Evolutionary conservation across 2,888 invertebrate species (phyloP), one percentile per base, ranked within the genome.

Genomic region (Pseudococcus longispinus): DNA sequence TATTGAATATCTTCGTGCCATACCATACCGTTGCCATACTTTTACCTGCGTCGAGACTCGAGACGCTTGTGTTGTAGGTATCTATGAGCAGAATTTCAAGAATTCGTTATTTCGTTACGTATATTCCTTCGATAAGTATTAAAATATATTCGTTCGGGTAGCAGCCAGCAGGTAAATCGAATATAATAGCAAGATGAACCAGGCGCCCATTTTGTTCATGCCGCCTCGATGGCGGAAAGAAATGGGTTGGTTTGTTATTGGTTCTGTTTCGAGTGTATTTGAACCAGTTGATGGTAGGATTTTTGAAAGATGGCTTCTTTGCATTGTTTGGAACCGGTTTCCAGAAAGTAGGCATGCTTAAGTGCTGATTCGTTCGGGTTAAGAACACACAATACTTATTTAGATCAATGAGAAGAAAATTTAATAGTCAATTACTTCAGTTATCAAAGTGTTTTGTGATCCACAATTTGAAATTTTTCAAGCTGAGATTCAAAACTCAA

Each of bases 91-190:
- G 70, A 70, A 70, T 70, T 70, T 70, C 29, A 29, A 29, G 70
- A 70, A 70, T 70, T 70, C 18, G 29, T 13, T 70, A 70, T 70
- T 70, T 70, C 70, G 29, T 60, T 60, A 15, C 29, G 65, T 23
- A n/a, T 65, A 11, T n/a, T n/a, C 23, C 9, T 65, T 65, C 65
- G 70, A 70, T 70, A 32, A 70, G 70, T 70, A 70, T 70, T 70
- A 70, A 70, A 70, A 29, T 70, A 60, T 23, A 60, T 20, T 55
- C 55, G 55, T 60, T 37, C 37, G 37, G 2, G 23, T 23, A 23
- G 1, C 2, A 46, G 46, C 46, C n/a, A n/a, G 51, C 60, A 23
- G 60, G 60, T 60, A 23, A 11, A 60, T 60, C 23, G 60, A 60
- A 55, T 6, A 18, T 20, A 8, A 46, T 46, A 15, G n/a, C n/a